Evolutionary conservation across 2,113 vertebrate species (phyloP).

Genomic region (Cyprinodon brontotheroides): DNA sequence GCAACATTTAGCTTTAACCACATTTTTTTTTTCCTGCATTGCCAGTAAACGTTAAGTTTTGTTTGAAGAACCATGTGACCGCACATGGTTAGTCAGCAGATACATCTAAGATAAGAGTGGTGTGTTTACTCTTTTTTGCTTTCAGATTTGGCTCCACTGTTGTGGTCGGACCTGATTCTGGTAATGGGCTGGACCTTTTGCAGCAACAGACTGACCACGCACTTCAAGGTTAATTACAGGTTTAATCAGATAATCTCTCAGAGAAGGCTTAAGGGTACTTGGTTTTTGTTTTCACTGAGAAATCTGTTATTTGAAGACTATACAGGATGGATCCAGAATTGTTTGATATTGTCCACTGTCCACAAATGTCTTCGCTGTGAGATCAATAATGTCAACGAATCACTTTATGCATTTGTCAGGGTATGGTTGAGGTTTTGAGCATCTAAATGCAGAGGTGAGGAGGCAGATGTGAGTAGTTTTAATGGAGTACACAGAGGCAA

Average conservation of each 20-base stretch:
- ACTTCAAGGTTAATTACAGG: not conserved
- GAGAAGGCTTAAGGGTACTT: not conserved
- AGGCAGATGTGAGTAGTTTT: no score
- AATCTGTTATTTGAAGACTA: not conserved
- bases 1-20: slow-evolving; percentile 58
- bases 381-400: no score
- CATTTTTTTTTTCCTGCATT: slow-evolving; percentile 35
- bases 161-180: slow-evolving; percentile 19
- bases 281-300: not conserved
- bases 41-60: slow-evolving; percentile 77
- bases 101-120: slow-evolving; percentile 65
- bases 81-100: slow-evolving; percentile 66
- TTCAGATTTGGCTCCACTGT: slow-evolving; percentile 11
- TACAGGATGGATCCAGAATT: not conserved
- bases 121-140: slow-evolving; percentile 54
- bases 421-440: no score
- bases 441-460: no score
- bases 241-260: not conserved
- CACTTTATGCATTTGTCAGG: no score
- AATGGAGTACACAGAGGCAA: no score
- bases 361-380: no score
- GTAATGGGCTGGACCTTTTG: slow-evolving; percentile 28
- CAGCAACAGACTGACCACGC: not conserved
- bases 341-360: not conserved
- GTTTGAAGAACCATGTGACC: slow-evolving; percentile 67